Percentiles rank a stretch among this genome's conserved stretches.
phyloP scores from a whole-genome alignment of 2,797 vertebrate species.

The Emydoidea blandingii region DNA sequence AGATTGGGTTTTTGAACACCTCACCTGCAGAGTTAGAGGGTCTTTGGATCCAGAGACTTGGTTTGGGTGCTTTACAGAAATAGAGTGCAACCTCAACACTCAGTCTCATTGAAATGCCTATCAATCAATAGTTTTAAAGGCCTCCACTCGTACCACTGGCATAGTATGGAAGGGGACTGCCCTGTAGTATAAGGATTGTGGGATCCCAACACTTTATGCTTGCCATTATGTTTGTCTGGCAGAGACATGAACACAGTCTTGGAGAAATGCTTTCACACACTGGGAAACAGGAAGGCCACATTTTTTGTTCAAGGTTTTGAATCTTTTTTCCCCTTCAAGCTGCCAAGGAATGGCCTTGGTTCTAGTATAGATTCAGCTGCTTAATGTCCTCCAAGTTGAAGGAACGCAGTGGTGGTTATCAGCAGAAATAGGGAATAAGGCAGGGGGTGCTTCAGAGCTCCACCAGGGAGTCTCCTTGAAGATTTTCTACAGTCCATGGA shows the following conservation, averaged over 20 bases:
- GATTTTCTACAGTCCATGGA: constrained; percentile 43
- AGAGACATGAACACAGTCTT: fast-evolving
- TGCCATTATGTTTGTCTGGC: background rate
- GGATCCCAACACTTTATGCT: background rate
- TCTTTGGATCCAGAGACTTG: background rate
- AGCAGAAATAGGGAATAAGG: constrained; percentile 57
- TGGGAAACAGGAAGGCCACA: background rate
- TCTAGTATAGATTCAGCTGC: constrained; percentile 39
- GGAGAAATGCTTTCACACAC: fast-evolving
- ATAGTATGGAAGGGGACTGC: background rate
- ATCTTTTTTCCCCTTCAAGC: background rate
- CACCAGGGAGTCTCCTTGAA: background rate
- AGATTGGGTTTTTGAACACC: fast-evolving
- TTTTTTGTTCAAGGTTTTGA: constrained; percentile 60
- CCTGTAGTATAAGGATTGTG: background rate
- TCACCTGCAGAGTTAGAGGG: background rate
- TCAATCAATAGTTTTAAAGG: fast-evolving
- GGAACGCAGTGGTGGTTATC: constrained; percentile 23
- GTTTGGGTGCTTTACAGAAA: background rate
- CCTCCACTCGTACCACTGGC: background rate
- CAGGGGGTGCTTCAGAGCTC: constrained; percentile 4
- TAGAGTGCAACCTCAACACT: fast-evolving
- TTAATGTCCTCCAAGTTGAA: constrained; percentile 29
- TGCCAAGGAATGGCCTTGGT: constrained; percentile 48
- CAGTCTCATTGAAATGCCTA: fast-evolving